phyloP scores from a whole-genome alignment of 2,113 vertebrate species.

The Condylura cristata region DNA sequence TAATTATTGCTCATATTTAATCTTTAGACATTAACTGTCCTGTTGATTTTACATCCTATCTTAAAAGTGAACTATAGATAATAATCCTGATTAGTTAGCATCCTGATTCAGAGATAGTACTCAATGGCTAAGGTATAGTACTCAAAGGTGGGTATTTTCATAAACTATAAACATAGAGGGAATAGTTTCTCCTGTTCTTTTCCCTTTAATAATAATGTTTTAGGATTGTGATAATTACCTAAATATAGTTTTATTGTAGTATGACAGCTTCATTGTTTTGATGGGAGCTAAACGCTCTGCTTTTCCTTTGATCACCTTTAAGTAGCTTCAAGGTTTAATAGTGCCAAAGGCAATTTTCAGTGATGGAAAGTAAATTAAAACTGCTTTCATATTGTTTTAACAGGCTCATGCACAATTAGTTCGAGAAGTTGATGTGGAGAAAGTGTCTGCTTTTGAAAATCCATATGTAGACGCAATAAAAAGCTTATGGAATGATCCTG shows the following conservation, averaged over 20 bases:
- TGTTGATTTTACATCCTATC: not conserved
- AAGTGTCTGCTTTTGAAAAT: constrained; percentile 89
- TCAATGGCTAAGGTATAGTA: not conserved
- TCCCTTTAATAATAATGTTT: constrained; percentile 7
- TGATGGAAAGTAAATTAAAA: constrained; percentile 55
- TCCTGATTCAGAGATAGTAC: not conserved
- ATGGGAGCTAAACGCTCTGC: not conserved
- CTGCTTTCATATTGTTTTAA: constrained; percentile 59
- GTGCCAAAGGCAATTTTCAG: constrained; percentile 22
- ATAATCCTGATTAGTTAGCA: not conserved
- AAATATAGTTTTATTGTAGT: not conserved
- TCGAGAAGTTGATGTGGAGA: constrained; percentile 91
- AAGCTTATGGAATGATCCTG: constrained; percentile 96
- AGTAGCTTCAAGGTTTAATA: not conserved
- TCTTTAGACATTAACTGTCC: not conserved
- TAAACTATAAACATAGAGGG: not conserved
- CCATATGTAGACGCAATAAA: constrained; percentile 94
- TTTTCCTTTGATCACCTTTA: not conserved
- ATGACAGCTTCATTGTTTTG: not conserved
- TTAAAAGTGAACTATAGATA: not conserved
- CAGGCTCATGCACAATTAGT: constrained; percentile 91
- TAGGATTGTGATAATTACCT: not conserved
- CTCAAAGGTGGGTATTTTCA: not conserved
- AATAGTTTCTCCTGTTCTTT: not conserved
- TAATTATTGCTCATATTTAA: not conserved